Conservation (phyloP, 2,797 vertebrate species). For the Hylomyscus alleni region DNA sequence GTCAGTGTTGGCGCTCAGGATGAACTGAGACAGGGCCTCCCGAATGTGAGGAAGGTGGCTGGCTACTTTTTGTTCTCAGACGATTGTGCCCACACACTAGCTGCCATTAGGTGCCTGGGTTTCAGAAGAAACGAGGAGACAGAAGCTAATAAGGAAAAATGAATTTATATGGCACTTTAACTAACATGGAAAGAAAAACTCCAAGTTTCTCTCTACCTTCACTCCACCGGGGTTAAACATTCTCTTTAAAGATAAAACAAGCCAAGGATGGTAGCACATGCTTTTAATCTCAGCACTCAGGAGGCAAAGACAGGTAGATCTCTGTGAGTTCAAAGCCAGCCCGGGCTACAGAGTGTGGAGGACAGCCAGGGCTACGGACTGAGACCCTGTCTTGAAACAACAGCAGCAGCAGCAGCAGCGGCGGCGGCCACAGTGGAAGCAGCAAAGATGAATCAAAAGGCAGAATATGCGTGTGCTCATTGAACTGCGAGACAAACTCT, state of each 20-base stretch:
- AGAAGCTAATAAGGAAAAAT: not conserved
- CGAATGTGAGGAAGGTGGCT: not conserved
- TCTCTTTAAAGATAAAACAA: not conserved
- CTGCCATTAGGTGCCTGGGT: not conserved
- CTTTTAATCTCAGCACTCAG: not conserved
- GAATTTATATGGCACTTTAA: not conserved
- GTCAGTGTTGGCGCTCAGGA: not conserved
- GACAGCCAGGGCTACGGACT: not conserved
- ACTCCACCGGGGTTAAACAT: not conserved
- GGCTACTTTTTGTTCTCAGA: not conserved
- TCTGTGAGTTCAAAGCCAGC: not conserved
- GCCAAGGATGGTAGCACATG: not conserved
- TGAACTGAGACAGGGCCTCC: not conserved
- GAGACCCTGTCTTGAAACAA: not conserved
- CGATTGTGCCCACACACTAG: not conserved
- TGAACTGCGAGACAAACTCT: not conserved
- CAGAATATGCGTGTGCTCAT: not conserved
- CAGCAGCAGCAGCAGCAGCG: too few species aligned
- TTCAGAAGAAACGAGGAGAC: not conserved
- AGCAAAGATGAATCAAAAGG: not conserved
- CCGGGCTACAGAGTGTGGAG: not conserved
- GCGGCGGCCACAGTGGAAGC: too few species aligned
- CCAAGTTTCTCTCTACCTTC: not conserved
- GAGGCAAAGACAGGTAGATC: not conserved
- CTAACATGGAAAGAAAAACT: not conserved